Evolutionary conservation across 2,888 invertebrate species (phyloP).

Genomic region (Synergus japonicus): DNA sequence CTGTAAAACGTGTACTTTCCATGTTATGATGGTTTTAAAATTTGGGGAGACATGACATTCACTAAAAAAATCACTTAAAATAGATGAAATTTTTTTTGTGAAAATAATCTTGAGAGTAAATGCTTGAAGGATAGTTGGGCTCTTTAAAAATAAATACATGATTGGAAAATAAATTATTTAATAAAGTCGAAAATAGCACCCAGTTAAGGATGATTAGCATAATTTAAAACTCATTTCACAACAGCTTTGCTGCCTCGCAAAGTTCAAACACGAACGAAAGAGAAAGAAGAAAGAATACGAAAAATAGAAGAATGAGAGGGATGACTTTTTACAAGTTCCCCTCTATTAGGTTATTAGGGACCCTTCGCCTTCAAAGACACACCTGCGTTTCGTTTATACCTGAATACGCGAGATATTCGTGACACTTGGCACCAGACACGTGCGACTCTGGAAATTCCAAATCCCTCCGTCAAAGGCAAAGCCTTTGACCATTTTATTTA

Average conservation of each 20-base stretch:
- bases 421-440: conserved; percentile 39
- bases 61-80: too few species aligned
- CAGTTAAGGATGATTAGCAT: conserved; percentile 31
- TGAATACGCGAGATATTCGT: conserved; percentile 34
- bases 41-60: too few species aligned
- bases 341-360: conserved; percentile 38
- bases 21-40: too few species aligned
- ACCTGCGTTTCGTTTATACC: conserved; percentile 31
- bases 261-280: conserved; percentile 32
- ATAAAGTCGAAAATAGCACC: conserved; percentile 42
- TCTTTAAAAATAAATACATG: background rate
- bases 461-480: conserved; percentile 1
- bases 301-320: conserved; percentile 13
- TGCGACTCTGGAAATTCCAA: conserved; percentile 38
- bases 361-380: conserved; percentile 35
- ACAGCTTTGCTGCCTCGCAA: background rate
- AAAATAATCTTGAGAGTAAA: background rate
- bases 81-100: too few species aligned
- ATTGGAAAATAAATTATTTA: background rate
- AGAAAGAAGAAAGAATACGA: conserved; percentile 27
- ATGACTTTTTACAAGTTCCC: conserved; percentile 20
- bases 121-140: background rate
- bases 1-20: too few species aligned
- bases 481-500: background rate
- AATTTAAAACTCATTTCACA: background rate